Conservation (phyloP, 1,140 invertebrate species). For the Babylonia areolata region DNA sequence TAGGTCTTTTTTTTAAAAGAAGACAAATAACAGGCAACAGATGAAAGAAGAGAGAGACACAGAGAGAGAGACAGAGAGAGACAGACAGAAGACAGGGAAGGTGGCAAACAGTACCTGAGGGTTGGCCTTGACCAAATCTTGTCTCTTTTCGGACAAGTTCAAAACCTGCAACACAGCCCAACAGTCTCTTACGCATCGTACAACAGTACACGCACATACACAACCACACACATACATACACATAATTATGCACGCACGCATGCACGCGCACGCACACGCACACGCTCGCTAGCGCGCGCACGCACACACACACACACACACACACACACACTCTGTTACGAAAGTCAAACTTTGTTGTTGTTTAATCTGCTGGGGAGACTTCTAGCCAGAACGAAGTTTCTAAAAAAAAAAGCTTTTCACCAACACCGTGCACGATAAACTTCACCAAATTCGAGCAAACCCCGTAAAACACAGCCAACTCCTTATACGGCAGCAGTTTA, state of each 20-base stretch:
- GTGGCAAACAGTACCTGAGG: neutral
- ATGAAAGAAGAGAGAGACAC: constrained; percentile 10
- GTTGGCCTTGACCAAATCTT: neutral
- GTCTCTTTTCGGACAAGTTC: neutral
- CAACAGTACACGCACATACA: neutral
- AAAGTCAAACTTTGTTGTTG: no score
- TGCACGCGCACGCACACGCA: neutral
- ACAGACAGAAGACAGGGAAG: neutral
- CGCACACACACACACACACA: neutral
- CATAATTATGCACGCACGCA: neutral
- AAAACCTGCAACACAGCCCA: neutral
- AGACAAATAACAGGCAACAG: no score
- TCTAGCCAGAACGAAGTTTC: no score
- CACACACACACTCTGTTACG: neutral
- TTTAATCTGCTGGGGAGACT: no score
- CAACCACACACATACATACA: neutral
- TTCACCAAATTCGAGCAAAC: no score
- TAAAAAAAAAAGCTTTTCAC: no score
- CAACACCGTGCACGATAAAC: no score
- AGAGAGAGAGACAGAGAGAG: constrained; percentile 1
- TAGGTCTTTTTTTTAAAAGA: no score
- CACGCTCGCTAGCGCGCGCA: neutral
- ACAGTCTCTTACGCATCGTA: neutral
- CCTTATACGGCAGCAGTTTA: no score
- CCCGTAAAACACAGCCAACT: no score